Evolutionary conservation across 1,140 invertebrate species (phyloP), one percentile per base, ranked within the genome.

Genomic region (Hycleus cichorii): DNA sequence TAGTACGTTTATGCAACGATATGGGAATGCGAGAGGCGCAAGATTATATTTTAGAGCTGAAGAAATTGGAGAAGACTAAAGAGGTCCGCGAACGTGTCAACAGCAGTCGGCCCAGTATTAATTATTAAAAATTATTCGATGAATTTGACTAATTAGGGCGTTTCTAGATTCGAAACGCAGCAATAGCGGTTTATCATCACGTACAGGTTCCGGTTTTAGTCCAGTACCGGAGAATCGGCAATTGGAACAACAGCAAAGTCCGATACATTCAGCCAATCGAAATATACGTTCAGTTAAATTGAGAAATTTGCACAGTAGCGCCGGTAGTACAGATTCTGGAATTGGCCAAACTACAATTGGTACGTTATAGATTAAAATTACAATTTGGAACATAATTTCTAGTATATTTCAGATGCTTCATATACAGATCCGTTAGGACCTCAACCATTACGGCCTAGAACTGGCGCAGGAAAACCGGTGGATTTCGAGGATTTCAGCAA

Each of bases 1-100:
- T 97, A 46, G 84, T 94, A 9, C 81, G 90, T 55, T 72, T 93
- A 32, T 91, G 83, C 70, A 87, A 80, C 62, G 94, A 93, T 77
- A 76, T 93, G 38, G 91, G 92, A 3, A 75, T 95, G 57, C 83
- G 87, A 60, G 90, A 94, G 70, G 83, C 86, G 4, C 81, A 84
- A 59, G 82, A 89, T 12, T 97, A 93, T 71, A 79, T 83, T 5
- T 72, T 81, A 39, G 90, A 92, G 70, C 78, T 96, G 64, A 88
- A 90, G 67, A 87, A 89, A 69, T 81, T 87, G 25, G 92, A 96
- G 70, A 88, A 89, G 75, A 72, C 83, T n/a, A 84, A 86, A 67
- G 83, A 92, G 75, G 80, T 81, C 51, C 76, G 83, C 69, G 79
- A 84, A 67, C 69, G 82, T 62, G 72, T 81, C 65, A 70, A 78